These are phyloP conservation scores for Cepaea hortensis DNA, from an alignment of 2,888 invertebrate species.

Conservation along the genomic window DNA sequence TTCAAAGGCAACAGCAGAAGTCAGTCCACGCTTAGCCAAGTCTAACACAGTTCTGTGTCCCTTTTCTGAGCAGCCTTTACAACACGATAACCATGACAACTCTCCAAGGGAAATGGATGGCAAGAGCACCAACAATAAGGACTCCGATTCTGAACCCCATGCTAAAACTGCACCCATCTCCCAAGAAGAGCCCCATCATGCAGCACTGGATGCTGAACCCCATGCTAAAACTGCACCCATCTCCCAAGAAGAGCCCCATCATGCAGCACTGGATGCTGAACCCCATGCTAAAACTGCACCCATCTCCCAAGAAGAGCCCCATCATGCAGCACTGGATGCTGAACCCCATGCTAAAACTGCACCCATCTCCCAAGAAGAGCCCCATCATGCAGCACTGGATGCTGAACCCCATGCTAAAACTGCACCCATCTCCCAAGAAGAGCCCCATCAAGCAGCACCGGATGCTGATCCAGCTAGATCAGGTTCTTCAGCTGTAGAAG, in stretches of 20 bases:
- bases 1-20: neutral
- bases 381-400: too few species aligned
- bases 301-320: too few species aligned
- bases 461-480: neutral
- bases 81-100: neutral
- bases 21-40: neutral
- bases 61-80: neutral
- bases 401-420: neutral
- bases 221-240: too few species aligned
- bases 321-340: too few species aligned
- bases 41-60: neutral
- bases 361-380: too few species aligned
- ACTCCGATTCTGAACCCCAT: neutral
- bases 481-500: neutral
- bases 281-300: neutral
- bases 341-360: neutral
- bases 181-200: too few species aligned
- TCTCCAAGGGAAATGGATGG: neutral
- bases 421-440: too few species aligned
- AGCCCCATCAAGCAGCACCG: too few species aligned
- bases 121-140: neutral
- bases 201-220: neutral
- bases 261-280: neutral
- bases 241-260: too few species aligned
- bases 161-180: too few species aligned